phyloP scores from a whole-genome alignment of 2,888 invertebrate species.

The Aporophyla nigra region DNA sequence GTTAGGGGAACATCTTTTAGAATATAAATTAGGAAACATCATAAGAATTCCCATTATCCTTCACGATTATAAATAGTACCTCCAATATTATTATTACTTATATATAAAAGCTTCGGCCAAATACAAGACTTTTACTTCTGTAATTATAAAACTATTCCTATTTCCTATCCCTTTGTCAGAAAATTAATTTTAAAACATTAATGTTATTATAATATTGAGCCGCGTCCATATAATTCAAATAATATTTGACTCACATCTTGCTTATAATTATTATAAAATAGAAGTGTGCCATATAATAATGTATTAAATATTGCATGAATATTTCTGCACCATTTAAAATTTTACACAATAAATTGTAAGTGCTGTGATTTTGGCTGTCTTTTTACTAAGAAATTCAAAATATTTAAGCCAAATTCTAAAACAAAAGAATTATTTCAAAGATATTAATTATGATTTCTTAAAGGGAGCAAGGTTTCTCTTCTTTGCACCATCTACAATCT shows the following conservation, averaged over 20 bases:
- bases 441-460: slow-evolving; percentile 33
- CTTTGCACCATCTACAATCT: slow-evolving; percentile 61
- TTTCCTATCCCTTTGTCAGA: slow-evolving; percentile 4
- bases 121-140: slow-evolving; percentile 54
- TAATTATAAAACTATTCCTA: slow-evolving; percentile 22
- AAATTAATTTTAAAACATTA: slow-evolving; percentile 17
- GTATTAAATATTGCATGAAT: slow-evolving; percentile 59
- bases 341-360: slow-evolving; percentile 63
- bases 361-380: slow-evolving; percentile 67
- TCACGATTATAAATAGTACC: slow-evolving; percentile 14
- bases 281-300: slow-evolving; percentile 68
- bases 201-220: slow-evolving; percentile 31
- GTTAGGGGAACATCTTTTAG: slow-evolving; percentile 56
- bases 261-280: slow-evolving; percentile 52
- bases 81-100: slow-evolving; percentile 32
- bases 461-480: slow-evolving; percentile 44
- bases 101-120: slow-evolving; percentile 57
- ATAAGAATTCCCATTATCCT: slow-evolving; percentile 10
- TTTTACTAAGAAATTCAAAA: slow-evolving; percentile 56
- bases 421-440: slow-evolving; percentile 32
- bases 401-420: slow-evolving; percentile 39
- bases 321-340: slow-evolving; percentile 62
- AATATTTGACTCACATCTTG: slow-evolving; percentile 49
- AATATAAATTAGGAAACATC: slow-evolving; percentile 24
- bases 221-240: slow-evolving; percentile 40